phyloP scores from a whole-genome alignment of 1,140 invertebrate genomes.

The Achatina immaculata region DNA sequence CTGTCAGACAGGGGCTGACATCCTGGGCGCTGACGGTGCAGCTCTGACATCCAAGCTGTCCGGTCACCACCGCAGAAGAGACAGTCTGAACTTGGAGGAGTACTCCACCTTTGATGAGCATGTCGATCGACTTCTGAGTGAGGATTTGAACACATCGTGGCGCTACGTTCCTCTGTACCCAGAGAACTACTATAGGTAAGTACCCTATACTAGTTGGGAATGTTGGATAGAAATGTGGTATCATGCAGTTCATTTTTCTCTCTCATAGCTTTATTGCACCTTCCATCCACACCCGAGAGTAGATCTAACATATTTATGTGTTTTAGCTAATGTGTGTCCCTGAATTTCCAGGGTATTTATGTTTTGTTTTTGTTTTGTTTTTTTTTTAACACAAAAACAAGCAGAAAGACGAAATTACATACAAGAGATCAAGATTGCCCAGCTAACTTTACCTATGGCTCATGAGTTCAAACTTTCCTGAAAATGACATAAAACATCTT shows the following conservation, averaged over 20 bases:
- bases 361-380: too few species aligned
- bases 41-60: neutral
- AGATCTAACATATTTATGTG: neutral
- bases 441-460: too few species aligned
- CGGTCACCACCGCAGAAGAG: neutral
- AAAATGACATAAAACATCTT: too few species aligned
- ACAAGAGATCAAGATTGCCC: too few species aligned
- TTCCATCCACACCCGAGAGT: neutral
- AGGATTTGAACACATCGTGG: slow-evolving; percentile 34
- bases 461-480: too few species aligned
- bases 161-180: slow-evolving; percentile 36
- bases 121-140: slow-evolving; percentile 30
- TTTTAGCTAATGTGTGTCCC: neutral
- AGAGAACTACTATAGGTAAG: slow-evolving; percentile 38
- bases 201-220: neutral
- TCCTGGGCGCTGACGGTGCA: neutral
- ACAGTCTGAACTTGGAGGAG: slow-evolving; percentile 36
- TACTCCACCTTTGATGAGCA: slow-evolving; percentile 32
- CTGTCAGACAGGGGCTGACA: neutral
- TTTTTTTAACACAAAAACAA: too few species aligned
- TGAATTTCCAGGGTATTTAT: too few species aligned
- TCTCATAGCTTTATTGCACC: neutral
- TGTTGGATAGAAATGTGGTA: too few species aligned
- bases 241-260: neutral
- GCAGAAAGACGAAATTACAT: too few species aligned